These are phyloP conservation scores for Sialis fuliginosa DNA, from an alignment of 2,888 invertebrate genomes.

Conservation along the genomic window DNA sequence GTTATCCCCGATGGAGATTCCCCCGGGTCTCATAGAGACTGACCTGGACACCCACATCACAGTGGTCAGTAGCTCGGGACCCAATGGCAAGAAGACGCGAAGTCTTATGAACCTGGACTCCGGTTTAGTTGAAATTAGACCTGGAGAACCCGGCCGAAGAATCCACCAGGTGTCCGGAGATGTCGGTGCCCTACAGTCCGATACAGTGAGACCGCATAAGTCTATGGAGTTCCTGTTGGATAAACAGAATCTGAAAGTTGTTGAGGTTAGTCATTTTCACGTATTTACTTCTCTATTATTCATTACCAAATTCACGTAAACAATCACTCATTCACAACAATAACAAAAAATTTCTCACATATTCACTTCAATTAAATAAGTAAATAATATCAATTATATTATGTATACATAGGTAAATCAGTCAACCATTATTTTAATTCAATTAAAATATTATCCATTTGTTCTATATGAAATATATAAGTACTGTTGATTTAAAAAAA, in stretches of 20 bases:
- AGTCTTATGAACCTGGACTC: conserved; percentile 41
- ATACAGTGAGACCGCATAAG: conserved; percentile 46
- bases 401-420: no score
- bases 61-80: conserved; percentile 16
- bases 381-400: no score
- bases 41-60: conserved; percentile 68
- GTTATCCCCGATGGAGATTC: conserved; percentile 27
- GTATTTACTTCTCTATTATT: no score
- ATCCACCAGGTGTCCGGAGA: conserved; percentile 24
- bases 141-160: conserved; percentile 25
- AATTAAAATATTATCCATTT: no score
- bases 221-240: conserved; percentile 92
- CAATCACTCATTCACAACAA: no score
- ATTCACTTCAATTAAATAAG: no score
- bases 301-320: no score
- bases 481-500: no score
- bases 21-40: conserved; percentile 70
- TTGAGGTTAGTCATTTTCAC: conserved; percentile 48
- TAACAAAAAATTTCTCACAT: no score
- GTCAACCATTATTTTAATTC: no score
- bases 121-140: conserved; percentile 17
- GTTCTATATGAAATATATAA: no score
- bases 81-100: conserved; percentile 33
- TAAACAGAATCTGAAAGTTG: conserved; percentile 75
- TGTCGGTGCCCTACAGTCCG: conserved; percentile 19